Evolutionary conservation across 30 jellyfish, hydroid and myxozoan species (phyloP).

Genomic region (Pseudorhiza aurosa): DNA sequence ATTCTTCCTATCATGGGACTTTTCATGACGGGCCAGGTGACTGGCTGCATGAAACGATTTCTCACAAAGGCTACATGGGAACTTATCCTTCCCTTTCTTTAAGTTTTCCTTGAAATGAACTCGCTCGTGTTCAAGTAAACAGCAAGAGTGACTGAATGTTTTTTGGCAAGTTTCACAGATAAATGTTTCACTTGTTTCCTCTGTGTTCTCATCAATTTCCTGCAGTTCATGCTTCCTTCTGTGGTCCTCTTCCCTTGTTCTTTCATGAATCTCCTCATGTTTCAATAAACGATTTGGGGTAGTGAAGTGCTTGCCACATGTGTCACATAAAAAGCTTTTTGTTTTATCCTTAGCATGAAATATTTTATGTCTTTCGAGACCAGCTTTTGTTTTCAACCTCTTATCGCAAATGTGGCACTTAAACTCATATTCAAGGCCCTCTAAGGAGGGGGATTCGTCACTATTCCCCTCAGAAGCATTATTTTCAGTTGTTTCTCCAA

Average conservation of each 20-base stretch:
- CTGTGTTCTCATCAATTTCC: slow-evolving; percentile 24
- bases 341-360: slow-evolving; percentile 37
- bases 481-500: neutral
- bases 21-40: slow-evolving; percentile 61
- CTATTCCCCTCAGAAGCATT: neutral
- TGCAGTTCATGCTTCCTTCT: slow-evolving; percentile 44
- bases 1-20: slow-evolving; percentile 46
- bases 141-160: slow-evolving; percentile 56
- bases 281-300: slow-evolving; percentile 47
- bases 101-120: slow-evolving; percentile 50
- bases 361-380: slow-evolving; percentile 59
- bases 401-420: slow-evolving; percentile 43
- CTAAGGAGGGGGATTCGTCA: neutral
- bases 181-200: slow-evolving; percentile 38
- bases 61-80: slow-evolving; percentile 48
- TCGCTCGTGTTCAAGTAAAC: slow-evolving; percentile 62
- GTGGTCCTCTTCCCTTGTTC: slow-evolving; percentile 70
- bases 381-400: slow-evolving; percentile 29
- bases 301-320: slow-evolving; percentile 58
- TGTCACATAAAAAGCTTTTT: slow-evolving; percentile 41
- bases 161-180: slow-evolving; percentile 60
- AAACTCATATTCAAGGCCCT: neutral
- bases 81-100: slow-evolving; percentile 45
- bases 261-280: slow-evolving; percentile 63
- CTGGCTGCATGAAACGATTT: slow-evolving; percentile 62